Evolutionary conservation across 2,113 vertebrate species (phyloP), one percentile per base, ranked within the genome.

Genomic region (Neoarius graeffei): DNA sequence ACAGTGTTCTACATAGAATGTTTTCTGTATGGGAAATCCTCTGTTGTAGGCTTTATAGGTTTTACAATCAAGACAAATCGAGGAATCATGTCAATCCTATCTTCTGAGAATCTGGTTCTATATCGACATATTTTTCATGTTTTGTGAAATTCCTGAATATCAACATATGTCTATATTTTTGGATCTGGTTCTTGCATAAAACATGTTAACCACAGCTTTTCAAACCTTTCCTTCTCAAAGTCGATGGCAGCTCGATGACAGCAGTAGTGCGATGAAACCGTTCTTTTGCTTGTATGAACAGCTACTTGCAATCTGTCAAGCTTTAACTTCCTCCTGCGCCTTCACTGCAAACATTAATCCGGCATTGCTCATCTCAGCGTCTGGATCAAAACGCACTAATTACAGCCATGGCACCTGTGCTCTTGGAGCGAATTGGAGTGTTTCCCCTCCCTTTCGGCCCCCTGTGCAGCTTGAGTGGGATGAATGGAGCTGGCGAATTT

Each of bases 381-480:
- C 60, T 81, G 76, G 60, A 81, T 71, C 76, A 82, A 87, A 60
- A 59, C 15, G 7, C 66, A 82, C 79, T 87, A 82, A 81, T 82
- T 87, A 69, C 79, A 87, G 64, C 25, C 20, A 10, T 81, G 54
- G 67, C 79, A 82, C 54, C 79, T 82, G 79, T 66, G 59, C 56
- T 35, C 30, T 60, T 89, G 89, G 90, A 91, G 60, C 5, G n/a
- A 60, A 42, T 67, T 89, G 52, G 10, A 2, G 35, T 59, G 83
- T 89, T 27, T 84, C 64, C 0, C 89, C 77, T 92, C 89, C 48
- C 91, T 91, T 27, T 57, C 23, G 1, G 6, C 52, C 64, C 76
- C 77, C 87, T 91, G 89, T 85, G 87, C 85, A 90, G 86, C 90
- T 88, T 80, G 87, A 90, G 88, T 85, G 85, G 90, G 42, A 54